Base-by-base conservation (phyloP, 1,140 invertebrate genomes). In the Drosophila kanapiae region DNA sequence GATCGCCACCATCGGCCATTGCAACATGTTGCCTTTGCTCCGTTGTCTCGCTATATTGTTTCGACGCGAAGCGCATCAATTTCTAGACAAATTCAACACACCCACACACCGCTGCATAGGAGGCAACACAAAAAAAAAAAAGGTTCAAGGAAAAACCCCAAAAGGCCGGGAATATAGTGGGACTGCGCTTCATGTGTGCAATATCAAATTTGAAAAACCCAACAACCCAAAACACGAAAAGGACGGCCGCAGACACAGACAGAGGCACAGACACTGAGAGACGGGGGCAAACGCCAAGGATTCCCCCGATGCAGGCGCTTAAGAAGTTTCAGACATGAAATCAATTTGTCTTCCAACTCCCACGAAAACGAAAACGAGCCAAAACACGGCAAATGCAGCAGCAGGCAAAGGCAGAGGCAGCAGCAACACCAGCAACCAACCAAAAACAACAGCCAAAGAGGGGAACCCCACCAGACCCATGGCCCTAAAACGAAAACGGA, bases 271-370 rank as follows among this genome's bases (percentile, higher is more conserved):
- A 48, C 14, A 51, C n/a, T 8, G 14, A 27, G 11, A 13, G 13
- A 42, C 8, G 11, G 4, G 48, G 29, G 54, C n/a, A 53, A 68
- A 37, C 61, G 40, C 58, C 67, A 75, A 78, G 84, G 77, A 87
- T 78, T 87, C 78, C 81, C 85, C 47, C 75, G 81, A 61, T 90
- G 68, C 84, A 74, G 75, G 77, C 85, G 85, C 85, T 90, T 90
- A 85, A 90, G 81, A 90, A 88, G 85, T 90, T 90, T 91, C 82
- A 90, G 86, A 91, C 86, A 90, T 90, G 86, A 90, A 90, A 90
- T 90, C 86, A 90, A 90, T 90, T 90, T 90, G 86, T 90, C 86
- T 90, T 90, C 79, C 81, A 77, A 90, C 85, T 90, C 81, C 81
- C 85, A 88, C 85, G 85, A 88, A 87, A 86, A 86, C 61, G 80